Conservation (phyloP, 2,888 invertebrate species). For the Apocheima hispidaria region DNA sequence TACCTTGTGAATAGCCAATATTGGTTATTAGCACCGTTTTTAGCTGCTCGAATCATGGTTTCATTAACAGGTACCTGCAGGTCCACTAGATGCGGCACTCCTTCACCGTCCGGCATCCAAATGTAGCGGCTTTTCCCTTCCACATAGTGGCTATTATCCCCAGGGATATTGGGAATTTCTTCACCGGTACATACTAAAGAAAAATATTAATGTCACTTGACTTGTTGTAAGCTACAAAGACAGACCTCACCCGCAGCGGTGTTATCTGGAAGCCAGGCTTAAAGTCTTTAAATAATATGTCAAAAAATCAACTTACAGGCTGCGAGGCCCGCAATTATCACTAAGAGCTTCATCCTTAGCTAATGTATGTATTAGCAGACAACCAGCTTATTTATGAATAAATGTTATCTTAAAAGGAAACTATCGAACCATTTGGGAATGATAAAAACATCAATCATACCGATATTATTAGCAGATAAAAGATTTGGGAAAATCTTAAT, state of each 20-base stretch:
- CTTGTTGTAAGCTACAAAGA: too few species aligned
- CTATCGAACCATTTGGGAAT: not conserved
- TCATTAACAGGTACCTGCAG: constrained; percentile 55
- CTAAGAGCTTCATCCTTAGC: not conserved
- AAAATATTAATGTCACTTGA: too few species aligned
- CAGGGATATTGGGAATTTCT: constrained; percentile 55
- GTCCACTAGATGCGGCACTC: constrained; percentile 62
- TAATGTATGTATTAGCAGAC: not conserved
- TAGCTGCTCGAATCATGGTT: constrained; percentile 35
- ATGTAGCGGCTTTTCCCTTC: constrained; percentile 66
- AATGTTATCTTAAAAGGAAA: not conserved
- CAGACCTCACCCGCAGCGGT: too few species aligned
- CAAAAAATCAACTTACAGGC: too few species aligned
- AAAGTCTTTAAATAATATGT: too few species aligned
- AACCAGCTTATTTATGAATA: not conserved
- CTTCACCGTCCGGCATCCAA: constrained; percentile 69
- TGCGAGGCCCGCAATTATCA: not conserved
- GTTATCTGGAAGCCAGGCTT: too few species aligned
- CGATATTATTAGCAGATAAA: not conserved
- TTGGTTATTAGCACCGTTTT: constrained; percentile 62
- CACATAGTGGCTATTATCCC: constrained; percentile 67
- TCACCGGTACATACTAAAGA: constrained; percentile 56
- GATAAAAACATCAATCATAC: not conserved
- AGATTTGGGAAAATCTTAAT: not conserved
- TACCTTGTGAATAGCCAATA: constrained; percentile 68